A percentile compares a stretch with the other conserved stretches of the same genome.
Evolutionary conservation across 2,888 invertebrate species (phyloP).

Genomic region (Drosophila engyochracea): DNA sequence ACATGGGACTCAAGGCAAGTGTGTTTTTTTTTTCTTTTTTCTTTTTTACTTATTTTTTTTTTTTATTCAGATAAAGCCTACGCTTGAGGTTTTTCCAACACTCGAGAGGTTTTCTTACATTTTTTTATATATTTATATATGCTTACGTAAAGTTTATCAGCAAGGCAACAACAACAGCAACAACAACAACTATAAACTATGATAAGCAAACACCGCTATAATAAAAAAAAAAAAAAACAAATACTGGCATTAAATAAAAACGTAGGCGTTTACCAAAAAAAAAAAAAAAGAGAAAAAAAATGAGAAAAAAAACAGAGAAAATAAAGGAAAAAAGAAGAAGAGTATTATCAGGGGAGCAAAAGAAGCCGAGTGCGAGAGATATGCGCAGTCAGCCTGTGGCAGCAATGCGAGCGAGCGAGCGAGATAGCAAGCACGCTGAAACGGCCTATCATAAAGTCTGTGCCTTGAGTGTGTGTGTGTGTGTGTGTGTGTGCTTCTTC

Average conservation of each 20-base stretch:
- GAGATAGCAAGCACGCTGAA: constrained; percentile 31
- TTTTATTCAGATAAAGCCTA: constrained; percentile 31
- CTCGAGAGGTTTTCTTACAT: constrained; percentile 50
- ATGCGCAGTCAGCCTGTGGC: neutral
- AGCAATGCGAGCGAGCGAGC: constrained; percentile 16
- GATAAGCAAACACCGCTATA: constrained; percentile 73
- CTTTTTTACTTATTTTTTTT: constrained; percentile 6
- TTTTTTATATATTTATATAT: constrained; percentile 13
- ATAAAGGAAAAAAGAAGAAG: constrained; percentile 13
- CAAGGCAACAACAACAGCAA: constrained; percentile 39
- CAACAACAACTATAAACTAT: constrained; percentile 66
- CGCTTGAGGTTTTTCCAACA: constrained; percentile 48
- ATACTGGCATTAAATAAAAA: constrained; percentile 73
- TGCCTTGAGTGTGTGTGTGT: neutral
- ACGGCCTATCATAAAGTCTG: constrained; percentile 59
- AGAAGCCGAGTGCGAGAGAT: constrained; percentile 15
- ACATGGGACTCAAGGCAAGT: constrained; percentile 19
- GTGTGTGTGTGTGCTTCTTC: constrained; percentile 3
- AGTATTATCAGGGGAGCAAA: constrained; percentile 66
- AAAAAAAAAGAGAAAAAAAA: constrained; percentile 30
- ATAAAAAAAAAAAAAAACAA: constrained; percentile 50
- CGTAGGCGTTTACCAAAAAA: constrained; percentile 78
- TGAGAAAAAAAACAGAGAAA: constrained; percentile 5
- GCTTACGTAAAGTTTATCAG: constrained; percentile 69
- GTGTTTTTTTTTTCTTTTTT: neutral